phyloP scores from a whole-genome alignment of 2,888 invertebrate species.

The Agonopterix heracliana region DNA sequence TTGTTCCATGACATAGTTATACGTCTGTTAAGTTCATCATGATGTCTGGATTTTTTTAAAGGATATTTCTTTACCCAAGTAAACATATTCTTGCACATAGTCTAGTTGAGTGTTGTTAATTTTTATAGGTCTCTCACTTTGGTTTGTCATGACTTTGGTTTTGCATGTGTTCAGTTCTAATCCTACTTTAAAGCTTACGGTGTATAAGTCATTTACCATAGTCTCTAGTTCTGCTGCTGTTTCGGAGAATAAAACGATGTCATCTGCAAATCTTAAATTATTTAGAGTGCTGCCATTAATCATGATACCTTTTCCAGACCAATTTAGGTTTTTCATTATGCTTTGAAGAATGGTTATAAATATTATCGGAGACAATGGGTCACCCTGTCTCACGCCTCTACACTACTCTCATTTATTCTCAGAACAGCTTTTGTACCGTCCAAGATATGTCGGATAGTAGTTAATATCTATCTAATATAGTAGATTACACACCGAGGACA shows the following conservation, averaged over 20 bases:
- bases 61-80: background rate
- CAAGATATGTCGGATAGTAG: too few relatives aligned
- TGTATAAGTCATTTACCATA: background rate
- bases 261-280: slow-evolving; percentile 11
- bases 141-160: background rate
- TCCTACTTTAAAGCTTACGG: background rate
- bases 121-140: background rate
- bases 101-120: background rate
- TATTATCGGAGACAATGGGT: slow-evolving; percentile 15
- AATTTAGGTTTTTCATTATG: slow-evolving; percentile 9
- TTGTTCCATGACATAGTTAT: too few relatives aligned
- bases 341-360: slow-evolving; percentile 12
- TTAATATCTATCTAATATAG: too few relatives aligned
- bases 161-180: background rate
- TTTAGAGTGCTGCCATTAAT: slow-evolving; percentile 6
- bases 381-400: slow-evolving; percentile 17
- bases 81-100: background rate
- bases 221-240: background rate
- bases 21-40: too few relatives aligned
- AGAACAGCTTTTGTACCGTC: too few relatives aligned
- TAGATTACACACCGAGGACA: too few relatives aligned
- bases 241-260: slow-evolving; percentile 11
- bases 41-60: too few relatives aligned
- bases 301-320: slow-evolving; percentile 3
- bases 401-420: too few relatives aligned